These are phyloP conservation scores for Cyrtonyx montezumae DNA, from an alignment of 2,113 vertebrate species.

Conservation along the genomic window DNA sequence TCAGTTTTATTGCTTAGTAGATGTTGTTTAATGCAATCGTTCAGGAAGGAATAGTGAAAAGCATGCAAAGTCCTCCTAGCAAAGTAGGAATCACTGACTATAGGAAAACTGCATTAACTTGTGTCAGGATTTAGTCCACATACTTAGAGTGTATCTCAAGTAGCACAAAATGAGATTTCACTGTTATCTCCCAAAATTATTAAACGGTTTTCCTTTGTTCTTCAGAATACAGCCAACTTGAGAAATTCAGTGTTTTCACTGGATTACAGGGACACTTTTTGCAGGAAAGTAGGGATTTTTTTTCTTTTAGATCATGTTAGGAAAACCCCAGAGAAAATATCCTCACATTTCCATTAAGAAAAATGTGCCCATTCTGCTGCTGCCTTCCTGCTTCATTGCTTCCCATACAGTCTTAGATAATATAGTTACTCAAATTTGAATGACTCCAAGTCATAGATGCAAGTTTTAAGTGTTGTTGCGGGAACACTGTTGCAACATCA, in stretches of 20 bases:
- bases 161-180: not conserved
- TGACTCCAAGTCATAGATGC: not conserved
- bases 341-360: not conserved
- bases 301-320: not conserved
- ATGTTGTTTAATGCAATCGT: not conserved
- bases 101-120: not conserved
- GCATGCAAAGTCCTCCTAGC: not conserved
- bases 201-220: not conserved
- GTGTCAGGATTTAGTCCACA: not conserved
- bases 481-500: not conserved
- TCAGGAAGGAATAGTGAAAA: not conserved
- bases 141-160: not conserved
- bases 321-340: not conserved
- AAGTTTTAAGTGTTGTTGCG: not conserved
- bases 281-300: not conserved
- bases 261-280: not conserved
- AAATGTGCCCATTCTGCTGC: not conserved
- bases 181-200: not conserved
- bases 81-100: not conserved
- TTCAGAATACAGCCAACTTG: not conserved
- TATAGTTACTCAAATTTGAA: not conserved
- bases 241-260: not conserved
- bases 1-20: not conserved
- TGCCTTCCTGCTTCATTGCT: not conserved
- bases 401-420: not conserved